phyloP scores from a whole-genome alignment of 2,113 vertebrate species.

The Nansenia antarctica region DNA sequence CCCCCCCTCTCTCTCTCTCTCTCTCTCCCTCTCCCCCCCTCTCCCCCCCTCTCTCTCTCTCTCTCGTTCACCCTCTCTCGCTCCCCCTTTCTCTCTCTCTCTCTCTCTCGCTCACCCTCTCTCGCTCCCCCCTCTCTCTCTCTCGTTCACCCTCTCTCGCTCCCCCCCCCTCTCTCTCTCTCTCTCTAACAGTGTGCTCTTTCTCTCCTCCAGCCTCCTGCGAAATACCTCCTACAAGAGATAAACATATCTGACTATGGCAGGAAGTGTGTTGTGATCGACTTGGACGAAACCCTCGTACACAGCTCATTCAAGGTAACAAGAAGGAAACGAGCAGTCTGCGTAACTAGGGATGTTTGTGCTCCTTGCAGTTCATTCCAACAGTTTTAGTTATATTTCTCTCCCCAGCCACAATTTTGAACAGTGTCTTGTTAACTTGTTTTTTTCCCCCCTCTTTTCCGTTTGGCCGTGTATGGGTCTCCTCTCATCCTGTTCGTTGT shows the following conservation, averaged over 20 bases:
- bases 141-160: constrained; percentile 5
- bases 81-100: constrained; percentile 48
- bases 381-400: not conserved
- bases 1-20: constrained; percentile 27
- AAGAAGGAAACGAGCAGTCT: no score
- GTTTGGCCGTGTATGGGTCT: no score
- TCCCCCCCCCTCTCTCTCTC: not conserved
- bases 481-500: not conserved
- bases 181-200: constrained; percentile 24
- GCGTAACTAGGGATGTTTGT: no score
- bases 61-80: constrained; percentile 18
- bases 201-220: constrained; percentile 80
- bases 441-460: rapidly evolving
- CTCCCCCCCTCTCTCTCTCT: constrained; percentile 19
- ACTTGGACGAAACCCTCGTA: constrained; percentile 97
- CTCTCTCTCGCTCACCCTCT: constrained; percentile 51
- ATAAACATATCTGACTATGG: constrained; percentile 93
- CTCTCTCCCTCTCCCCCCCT: constrained; percentile 6
- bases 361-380: no score
- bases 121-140: constrained; percentile 19
- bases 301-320: constrained; percentile 99
- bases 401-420: not conserved
- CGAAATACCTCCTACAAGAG: constrained; percentile 98
- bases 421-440: not conserved
- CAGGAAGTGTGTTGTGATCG: constrained; percentile 98